Percentiles rank a stretch among this genome's conserved stretches.
phyloP scores from a whole-genome alignment of 2,797 vertebrate genomes.

The Helarctos malayanus region DNA sequence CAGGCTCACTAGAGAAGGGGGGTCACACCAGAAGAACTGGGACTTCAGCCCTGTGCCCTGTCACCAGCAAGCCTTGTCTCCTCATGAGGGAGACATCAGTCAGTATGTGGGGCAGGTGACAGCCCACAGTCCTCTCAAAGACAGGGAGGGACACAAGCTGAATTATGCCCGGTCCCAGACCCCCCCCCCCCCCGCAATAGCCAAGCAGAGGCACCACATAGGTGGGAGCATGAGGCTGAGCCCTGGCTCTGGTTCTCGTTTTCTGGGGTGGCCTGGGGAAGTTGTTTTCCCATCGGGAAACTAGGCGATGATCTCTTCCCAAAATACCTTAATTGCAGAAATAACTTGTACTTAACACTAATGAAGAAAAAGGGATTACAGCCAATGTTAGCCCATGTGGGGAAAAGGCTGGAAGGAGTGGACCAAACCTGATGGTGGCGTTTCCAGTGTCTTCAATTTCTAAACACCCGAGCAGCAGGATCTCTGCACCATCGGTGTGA shows the following conservation, averaged over 20 bases:
- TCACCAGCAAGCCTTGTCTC: not conserved
- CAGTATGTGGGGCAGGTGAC: not conserved
- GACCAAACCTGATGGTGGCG: fast-evolving
- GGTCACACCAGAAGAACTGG: not conserved
- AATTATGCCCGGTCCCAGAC: not conserved
- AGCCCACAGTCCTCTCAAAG: not conserved
- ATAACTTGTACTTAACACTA: too few relatives aligned
- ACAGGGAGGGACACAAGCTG: not conserved
- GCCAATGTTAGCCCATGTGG: fast-evolving
- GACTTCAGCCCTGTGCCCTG: not conserved
- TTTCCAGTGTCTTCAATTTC: fast-evolving
- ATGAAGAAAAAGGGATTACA: not conserved
- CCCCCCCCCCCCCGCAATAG: fast-evolving
- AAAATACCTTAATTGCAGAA: too few relatives aligned
- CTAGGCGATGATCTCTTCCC: not conserved
- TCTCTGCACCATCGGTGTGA: not conserved
- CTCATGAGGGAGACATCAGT: not conserved
- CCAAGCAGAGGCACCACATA: not conserved
- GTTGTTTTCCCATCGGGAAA: not conserved
- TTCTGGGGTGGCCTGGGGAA: not conserved
- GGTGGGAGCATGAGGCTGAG: not conserved
- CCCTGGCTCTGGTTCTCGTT: not conserved
- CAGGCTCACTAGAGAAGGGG: not conserved
- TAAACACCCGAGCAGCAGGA: not conserved
- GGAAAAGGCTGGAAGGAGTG: not conserved